A percentile compares a stretch with the other conserved stretches of the same genome.
These are phyloP conservation scores for Eupithecia insigniata DNA, from an alignment of 2,888 invertebrate species.

Conservation along the genomic window DNA sequence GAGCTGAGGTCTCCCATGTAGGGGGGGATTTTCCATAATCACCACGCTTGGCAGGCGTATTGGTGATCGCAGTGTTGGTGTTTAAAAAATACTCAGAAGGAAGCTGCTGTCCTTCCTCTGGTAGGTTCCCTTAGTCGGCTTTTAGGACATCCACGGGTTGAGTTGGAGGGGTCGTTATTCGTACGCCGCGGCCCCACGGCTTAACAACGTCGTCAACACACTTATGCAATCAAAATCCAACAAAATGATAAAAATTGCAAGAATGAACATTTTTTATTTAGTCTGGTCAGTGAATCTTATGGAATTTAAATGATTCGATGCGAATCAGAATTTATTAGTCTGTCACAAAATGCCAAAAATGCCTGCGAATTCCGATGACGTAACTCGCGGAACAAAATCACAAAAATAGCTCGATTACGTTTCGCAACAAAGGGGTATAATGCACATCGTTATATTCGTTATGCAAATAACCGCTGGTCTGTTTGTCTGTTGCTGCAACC, in stretches of 20 bases:
- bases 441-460: constrained; percentile 45
- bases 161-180: no score
- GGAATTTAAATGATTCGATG: neutral
- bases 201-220: no score
- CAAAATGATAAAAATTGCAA: neutral
- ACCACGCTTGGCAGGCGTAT: no score
- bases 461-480: constrained; percentile 37
- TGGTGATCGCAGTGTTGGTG: no score
- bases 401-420: constrained; percentile 39
- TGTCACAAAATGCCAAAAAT: constrained; percentile 1
- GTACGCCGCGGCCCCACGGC: no score
- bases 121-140: no score
- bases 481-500: constrained; percentile 30
- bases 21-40: no score
- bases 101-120: no score
- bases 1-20: no score
- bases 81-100: no score
- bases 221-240: neutral
- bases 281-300: neutral
- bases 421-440: constrained; percentile 44
- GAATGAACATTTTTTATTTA: neutral
- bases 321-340: neutral
- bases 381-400: constrained; percentile 38
- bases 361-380: constrained; percentile 31
- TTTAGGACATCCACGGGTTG: no score